Evolutionary conservation across 1,140 invertebrate species (phyloP), one percentile per base, ranked within the genome.

Genomic region (Psix sp.): DNA sequence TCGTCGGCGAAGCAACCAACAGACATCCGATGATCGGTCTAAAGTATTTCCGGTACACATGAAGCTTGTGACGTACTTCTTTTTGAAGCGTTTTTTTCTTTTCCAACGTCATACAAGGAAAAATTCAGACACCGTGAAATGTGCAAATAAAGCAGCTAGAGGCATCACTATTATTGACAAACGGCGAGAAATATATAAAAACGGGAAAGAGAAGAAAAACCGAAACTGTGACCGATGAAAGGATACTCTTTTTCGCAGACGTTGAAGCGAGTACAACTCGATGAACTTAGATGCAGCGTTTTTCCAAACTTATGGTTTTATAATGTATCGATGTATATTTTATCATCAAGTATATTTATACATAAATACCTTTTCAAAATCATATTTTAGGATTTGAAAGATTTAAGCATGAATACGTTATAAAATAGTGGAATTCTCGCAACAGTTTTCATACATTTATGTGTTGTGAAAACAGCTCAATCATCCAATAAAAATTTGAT

Each of bases 11-110:
- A 11, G 65, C 54, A 76, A 72, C 57, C 60, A 42, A 33, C 54
- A 77, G 78, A 80, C 76, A 81, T 80, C 67, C 78, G 74, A 74
- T 77, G 78, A 83, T 82, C 78, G 62, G 76, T 59, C 70, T 68
- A 79, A 80, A 84, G 77, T 81, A 74, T 77, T 83, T 84, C 80
- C 81, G 77, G 74, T 77, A 77, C 66, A 75, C 57, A 43, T 59
- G 63, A 70, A 59, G 68, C 48, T n/a, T 40, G 51, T 46, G 59
- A 57, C 38, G 57, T 63, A 71, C 36, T 76, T 46, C 52, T 68
- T 76, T 76, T 65, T 33, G n/a, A 21, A 74, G 52, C 63, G 35
- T 51, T 57, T 70, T 60, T 68, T 24, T 36, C 48, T 56, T n/a
- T 21, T 16, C 24, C 29, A 18, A 17, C 42, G 16, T 60, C 43